Evolutionary conservation across 2,888 invertebrate genomes (phyloP).

Genomic region (Graphium colonna): DNA sequence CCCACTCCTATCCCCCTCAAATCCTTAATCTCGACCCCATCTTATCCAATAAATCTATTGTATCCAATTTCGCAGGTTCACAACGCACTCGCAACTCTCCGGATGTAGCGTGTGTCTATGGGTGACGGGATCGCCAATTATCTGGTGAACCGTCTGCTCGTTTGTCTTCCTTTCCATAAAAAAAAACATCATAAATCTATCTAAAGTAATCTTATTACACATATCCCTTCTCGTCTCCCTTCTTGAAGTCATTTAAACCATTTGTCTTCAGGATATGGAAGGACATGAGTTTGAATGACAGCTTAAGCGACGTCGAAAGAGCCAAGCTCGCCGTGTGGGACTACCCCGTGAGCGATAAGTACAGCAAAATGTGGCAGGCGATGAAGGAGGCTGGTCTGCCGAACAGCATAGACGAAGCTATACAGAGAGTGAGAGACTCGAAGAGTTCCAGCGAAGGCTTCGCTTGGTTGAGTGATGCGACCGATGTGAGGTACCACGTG

Average conservation of each 20-base stretch:
- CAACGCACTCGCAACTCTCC: too few relatives aligned
- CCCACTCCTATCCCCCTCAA: too few relatives aligned
- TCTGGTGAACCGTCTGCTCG: too few relatives aligned
- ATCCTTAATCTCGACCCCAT: too few relatives aligned
- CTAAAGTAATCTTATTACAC: background rate
- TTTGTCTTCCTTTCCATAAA: too few relatives aligned
- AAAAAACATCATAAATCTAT: too few relatives aligned
- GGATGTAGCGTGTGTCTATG: too few relatives aligned
- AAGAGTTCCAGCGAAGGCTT: conserved; percentile 90
- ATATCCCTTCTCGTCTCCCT: background rate
- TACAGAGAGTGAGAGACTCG: conserved; percentile 82
- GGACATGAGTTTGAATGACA: conserved; percentile 97
- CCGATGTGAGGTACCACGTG: conserved; percentile 89
- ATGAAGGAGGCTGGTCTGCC: conserved; percentile 94
- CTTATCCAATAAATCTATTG: too few relatives aligned
- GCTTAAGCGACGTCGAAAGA: conserved; percentile 91
- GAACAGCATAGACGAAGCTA: conserved; percentile 87
- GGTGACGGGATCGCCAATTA: too few relatives aligned
- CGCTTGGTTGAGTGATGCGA: conserved; percentile 96
- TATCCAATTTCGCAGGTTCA: too few relatives aligned
- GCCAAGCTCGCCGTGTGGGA: conserved; percentile 99
- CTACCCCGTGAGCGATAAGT: conserved; percentile 98
- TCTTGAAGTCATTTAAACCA: too few relatives aligned
- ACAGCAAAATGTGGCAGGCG: conserved; percentile 99
- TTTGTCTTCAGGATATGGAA: conserved; percentile 92